Base-by-base conservation (phyloP, 2,797 vertebrate species). In the Enteromius treurensis region DNA sequence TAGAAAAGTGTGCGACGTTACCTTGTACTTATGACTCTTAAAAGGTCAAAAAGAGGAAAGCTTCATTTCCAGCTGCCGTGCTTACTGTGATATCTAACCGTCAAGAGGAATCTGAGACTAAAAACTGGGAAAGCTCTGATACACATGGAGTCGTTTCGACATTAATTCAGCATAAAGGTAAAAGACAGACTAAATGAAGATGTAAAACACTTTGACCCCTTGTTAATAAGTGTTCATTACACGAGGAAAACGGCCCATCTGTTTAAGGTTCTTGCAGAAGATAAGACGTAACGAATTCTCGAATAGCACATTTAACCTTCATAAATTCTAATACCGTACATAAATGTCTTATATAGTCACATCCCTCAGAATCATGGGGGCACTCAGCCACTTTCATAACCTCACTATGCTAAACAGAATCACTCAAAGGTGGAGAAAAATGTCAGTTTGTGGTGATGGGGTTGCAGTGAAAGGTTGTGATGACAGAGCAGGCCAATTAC, bases 401-500 rank as follows among this genome's bases (percentile, higher is more conserved):
- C 14, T 69, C 3, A 42, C 60, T 85, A 76, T 85, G 60, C 80
- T 64, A 86, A 83, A 70, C 75, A 26, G 82, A 85, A 81, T 86
- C 87, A 75, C 77, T 40, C 51, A 77, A 79, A 78, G 83, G 53
- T 77, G 49, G 51, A 81, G 68, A 77, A 77, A 75, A 69, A 74
- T 29, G 15, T n/a, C 71, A 40, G 37, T 15, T 58, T 55, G 45
- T 32, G 55, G 58, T 23, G 80, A 82, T 82, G 32, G 64, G 69
- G 40, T 81, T 73, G 69, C 23, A 62, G 42, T 34, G 26, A 67
- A 80, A 83, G 87, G 79, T 86, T 82, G 87, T 82, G 82, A 69
- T 86, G 84, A 84, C 70, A 80, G 82, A 77, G 70, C 83, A 49
- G 80, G 78, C 70, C 79, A 26, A 83, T 90, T 88, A 90, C 83